phyloP scores from a whole-genome alignment of 1,140 invertebrate genomes.

The Pectinophora gossypiella region DNA sequence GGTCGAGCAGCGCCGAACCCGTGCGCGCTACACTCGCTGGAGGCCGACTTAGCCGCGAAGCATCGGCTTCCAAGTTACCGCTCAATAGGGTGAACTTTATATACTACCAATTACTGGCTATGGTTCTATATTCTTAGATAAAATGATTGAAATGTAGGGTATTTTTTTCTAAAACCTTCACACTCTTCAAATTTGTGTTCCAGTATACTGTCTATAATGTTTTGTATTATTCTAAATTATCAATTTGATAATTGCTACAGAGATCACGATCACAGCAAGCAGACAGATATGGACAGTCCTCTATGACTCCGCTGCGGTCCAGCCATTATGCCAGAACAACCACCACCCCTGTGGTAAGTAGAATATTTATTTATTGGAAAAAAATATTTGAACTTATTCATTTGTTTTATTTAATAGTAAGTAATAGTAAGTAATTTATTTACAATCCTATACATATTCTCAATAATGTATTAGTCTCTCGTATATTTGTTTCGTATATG shows the following conservation, averaged over 20 bases:
- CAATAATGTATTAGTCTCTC: no score
- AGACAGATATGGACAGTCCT: conserved; percentile 42
- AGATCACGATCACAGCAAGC: conserved; percentile 51
- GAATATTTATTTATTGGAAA: no score
- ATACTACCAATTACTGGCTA: no score
- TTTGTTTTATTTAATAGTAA: no score
- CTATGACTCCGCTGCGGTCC: conserved; percentile 35
- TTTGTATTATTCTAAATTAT: background rate
- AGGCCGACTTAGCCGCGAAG: conserved; percentile 41
- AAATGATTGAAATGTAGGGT: no score
- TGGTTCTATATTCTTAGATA: no score
- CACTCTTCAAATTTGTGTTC: background rate
- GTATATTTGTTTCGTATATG: no score
- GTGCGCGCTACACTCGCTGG: conserved; percentile 33
- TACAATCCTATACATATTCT: no score
- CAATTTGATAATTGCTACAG: no score
- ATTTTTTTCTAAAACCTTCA: background rate
- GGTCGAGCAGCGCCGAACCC: conserved; percentile 53
- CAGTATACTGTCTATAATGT: background rate
- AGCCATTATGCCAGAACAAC: conserved; percentile 38
- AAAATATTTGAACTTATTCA: no score
- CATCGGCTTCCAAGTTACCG: conserved; percentile 52
- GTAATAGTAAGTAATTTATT: no score
- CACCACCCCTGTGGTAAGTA: conserved; percentile 47
- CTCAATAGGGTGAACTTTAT: conserved; percentile 39